Conservation (phyloP, 2,113 vertebrate species). For the Caretta caretta region DNA sequence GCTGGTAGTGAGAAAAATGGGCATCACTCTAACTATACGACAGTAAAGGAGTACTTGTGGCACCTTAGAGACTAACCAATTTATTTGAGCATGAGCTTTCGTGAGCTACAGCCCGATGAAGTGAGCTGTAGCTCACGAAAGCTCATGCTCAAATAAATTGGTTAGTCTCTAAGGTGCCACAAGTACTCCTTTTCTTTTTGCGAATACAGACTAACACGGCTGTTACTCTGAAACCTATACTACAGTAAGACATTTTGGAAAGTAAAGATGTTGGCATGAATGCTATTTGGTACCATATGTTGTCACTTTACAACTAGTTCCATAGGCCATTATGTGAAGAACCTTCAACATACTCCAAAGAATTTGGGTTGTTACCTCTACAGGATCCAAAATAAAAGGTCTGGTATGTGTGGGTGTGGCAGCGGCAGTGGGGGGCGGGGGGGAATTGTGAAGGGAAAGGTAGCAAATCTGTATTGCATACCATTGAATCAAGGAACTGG, state of each 20-base stretch:
- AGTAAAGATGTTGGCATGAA: background rate
- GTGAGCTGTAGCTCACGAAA: too few species aligned
- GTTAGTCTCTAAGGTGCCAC: too few species aligned
- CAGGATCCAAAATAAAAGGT: background rate
- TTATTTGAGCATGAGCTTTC: too few species aligned
- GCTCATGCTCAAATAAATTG: too few species aligned
- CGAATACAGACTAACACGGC: too few species aligned
- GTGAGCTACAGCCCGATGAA: too few species aligned
- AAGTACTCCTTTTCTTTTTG: too few species aligned
- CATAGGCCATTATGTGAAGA: background rate
- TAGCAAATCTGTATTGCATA: background rate
- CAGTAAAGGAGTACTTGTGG: background rate
- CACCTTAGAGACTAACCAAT: too few species aligned
- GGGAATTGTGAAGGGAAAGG: background rate
- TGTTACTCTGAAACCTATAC: too few species aligned
- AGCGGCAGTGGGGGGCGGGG: rapidly evolving
- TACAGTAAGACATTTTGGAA: background rate
- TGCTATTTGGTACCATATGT: rapidly evolving
- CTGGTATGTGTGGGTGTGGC: background rate
- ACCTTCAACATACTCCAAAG: background rate
- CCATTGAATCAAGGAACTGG: rapidly evolving
- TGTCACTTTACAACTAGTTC: background rate
- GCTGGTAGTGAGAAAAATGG: background rate
- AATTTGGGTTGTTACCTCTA: background rate
- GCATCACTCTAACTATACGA: rapidly evolving